Evolutionary conservation across 2,888 invertebrate species (phyloP).

Genomic region (Dorcus hopei): DNA sequence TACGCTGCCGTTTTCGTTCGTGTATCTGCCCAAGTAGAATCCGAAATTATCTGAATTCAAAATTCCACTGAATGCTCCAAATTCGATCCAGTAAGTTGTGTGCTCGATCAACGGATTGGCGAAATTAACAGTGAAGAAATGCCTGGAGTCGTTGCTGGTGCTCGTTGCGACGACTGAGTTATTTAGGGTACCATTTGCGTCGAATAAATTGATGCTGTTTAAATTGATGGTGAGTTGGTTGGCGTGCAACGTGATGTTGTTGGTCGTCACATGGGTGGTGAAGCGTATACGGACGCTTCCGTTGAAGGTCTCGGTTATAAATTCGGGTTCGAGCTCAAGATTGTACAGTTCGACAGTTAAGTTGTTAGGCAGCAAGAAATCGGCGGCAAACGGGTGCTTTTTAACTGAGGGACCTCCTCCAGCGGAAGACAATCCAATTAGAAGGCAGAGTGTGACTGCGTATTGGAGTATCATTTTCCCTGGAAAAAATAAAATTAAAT

Average conservation of each 20-base stretch:
- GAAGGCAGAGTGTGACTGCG: not conserved
- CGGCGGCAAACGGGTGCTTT: not conserved
- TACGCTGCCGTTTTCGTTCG: constrained; percentile 4
- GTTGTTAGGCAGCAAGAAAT: constrained; percentile 7
- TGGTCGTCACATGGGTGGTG: not conserved
- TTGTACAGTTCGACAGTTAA: constrained; percentile 1
- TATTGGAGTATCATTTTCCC: not conserved
- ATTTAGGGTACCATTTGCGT: not conserved
- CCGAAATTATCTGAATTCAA: constrained; percentile 7
- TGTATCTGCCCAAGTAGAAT: constrained; percentile 15
- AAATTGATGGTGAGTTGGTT: constrained; percentile 6
- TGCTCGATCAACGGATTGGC: not conserved
- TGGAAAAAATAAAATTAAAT: not conserved
- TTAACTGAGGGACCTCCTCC: constrained; percentile 1
- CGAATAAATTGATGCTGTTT: not conserved
- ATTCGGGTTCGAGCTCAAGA: constrained; percentile 11
- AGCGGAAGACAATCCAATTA: not conserved
- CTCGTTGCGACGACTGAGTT: not conserved
- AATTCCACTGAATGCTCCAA: constrained; percentile 8
- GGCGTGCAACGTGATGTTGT: constrained; percentile 5
- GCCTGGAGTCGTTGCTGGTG: not conserved
- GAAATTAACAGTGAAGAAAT: constrained; percentile 4
- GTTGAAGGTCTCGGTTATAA: constrained; percentile 11
- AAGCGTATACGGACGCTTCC: constrained; percentile 8
- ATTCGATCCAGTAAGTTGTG: not conserved